Percentiles rank a stretch among this genome's conserved stretches.
phyloP scores from a whole-genome alignment of 2,888 invertebrate species.

The Drosophila longiperda region DNA sequence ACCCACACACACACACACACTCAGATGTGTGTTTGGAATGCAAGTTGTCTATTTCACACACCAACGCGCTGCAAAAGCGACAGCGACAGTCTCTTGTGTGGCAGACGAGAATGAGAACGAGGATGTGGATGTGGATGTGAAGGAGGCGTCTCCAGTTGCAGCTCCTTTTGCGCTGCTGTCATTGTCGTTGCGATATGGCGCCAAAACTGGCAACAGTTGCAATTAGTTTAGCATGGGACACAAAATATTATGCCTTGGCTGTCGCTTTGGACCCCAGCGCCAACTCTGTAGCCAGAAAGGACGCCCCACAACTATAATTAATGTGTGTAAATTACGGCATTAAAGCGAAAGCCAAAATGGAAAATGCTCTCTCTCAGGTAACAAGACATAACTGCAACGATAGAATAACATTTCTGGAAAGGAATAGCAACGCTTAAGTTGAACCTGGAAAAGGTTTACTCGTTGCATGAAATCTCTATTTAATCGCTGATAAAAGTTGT shows the following conservation, averaged over 20 bases:
- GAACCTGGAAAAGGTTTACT: neutral
- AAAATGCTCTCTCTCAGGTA: neutral
- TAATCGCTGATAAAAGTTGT: neutral
- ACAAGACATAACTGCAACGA: neutral
- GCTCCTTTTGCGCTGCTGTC: conserved; percentile 32
- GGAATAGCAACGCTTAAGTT: neutral
- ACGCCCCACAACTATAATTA: conserved; percentile 57
- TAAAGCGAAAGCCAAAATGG: conserved; percentile 19
- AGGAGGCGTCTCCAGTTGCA: conserved; percentile 9
- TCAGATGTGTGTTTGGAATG: conserved; percentile 39
- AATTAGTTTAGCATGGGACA: conserved; percentile 63
- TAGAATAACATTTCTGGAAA: neutral
- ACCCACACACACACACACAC: conserved; percentile 30
- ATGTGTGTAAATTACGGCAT: conserved; percentile 62
- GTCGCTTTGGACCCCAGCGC: conserved; percentile 11
- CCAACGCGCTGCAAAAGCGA: conserved; percentile 65
- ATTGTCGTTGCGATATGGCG: conserved; percentile 61
- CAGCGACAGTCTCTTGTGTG: conserved; percentile 39
- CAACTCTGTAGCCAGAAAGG: neutral
- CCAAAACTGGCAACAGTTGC: conserved; percentile 63
- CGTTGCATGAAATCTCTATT: neutral
- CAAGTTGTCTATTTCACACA: conserved; percentile 78
- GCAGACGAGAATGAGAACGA: neutral
- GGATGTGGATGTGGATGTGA: neutral
- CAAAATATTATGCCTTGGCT: conserved; percentile 56